phyloP scores from a whole-genome alignment of 2,888 invertebrate species.

The Mesorhabditis belari region DNA sequence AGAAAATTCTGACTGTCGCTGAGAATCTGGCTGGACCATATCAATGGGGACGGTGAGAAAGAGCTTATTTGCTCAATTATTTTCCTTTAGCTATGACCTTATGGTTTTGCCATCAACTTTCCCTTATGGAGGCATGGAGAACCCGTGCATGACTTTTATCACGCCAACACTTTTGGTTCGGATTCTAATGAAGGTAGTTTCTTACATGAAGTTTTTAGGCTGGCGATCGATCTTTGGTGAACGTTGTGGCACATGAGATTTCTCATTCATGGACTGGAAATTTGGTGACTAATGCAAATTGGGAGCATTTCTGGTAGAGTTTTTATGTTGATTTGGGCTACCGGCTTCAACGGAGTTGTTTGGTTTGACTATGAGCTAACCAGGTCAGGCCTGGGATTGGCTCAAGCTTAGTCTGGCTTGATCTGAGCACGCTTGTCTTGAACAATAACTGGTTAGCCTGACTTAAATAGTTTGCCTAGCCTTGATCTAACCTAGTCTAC shows the following conservation, averaged over 20 bases:
- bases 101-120: conserved; percentile 84
- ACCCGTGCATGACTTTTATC: conserved; percentile 87
- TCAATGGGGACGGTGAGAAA: conserved; percentile 55
- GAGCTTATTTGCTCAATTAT: too few species aligned
- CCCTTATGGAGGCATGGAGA: conserved; percentile 93
- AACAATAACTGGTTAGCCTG: too few species aligned
- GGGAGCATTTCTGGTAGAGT: conserved; percentile 80
- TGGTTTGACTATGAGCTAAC: too few species aligned
- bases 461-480: too few species aligned
- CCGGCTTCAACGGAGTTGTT: too few species aligned
- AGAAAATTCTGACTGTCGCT: conserved; percentile 26
- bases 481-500: too few species aligned
- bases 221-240: conserved; percentile 79
- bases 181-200: conserved; percentile 4
- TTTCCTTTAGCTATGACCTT: conserved; percentile 64
- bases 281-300: conserved; percentile 80
- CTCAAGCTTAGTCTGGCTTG: too few species aligned
- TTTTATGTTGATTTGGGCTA: background rate
- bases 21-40: conserved; percentile 39
- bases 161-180: conserved; percentile 67
- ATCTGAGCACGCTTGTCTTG: too few species aligned
- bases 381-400: too few species aligned
- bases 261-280: conserved; percentile 92
- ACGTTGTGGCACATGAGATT: conserved; percentile 87
- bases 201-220: conserved; percentile 63